Evolutionary conservation across 2,888 invertebrate species (phyloP), one percentile per base, ranked within the genome.

Genomic region (Cheilosia vulpina): DNA sequence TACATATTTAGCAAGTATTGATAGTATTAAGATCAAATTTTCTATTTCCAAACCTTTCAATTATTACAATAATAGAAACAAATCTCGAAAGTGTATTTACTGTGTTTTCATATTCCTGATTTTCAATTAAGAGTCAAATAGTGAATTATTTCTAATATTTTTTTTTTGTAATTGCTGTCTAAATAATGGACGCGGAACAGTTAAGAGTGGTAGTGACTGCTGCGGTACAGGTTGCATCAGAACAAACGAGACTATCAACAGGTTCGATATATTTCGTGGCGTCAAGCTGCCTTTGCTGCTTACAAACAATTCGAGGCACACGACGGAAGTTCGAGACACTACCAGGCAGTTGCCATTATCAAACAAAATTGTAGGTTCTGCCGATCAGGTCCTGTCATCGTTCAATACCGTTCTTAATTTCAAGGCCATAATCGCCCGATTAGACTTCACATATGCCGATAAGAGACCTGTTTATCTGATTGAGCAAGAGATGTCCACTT

Each of bases 381-480:
- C 85, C 0, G 85, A 87, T 50, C 47, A 62, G 1, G 62, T 72
- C 1, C 27, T 84, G 31, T 55, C 73, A 15, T 87, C 83, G 0
- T 87, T 87, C 47, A 87, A 85, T 45, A 87, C 87, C 2, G 81
- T 69, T 2, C 38, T 82, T 5, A 82, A 84, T 65, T 87, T 87
- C 47, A 63, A 55, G 13, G 87, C 83, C 2, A 63, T 63, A 27
- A 63, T 63, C n/a, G 62, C 62, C 1, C 43, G 87, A n/a, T 24
- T 88, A 45, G 87, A 87, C 43, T 87, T 87, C 21, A 81, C 84
- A n/a, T 87, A 79, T 47, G 79, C 73, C 4, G 87, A 88, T 50
- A 87, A 87, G 19, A 63, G 47, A 38, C 47, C 78, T 1, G 38
- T 71, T 38, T 71, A 71, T 38, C 69, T 71, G 11, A 50, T 79